Evolutionary conservation across 2,888 invertebrate species (phyloP), one percentile per base, ranked within the genome.

Genomic region (Pinctada fucata): DNA sequence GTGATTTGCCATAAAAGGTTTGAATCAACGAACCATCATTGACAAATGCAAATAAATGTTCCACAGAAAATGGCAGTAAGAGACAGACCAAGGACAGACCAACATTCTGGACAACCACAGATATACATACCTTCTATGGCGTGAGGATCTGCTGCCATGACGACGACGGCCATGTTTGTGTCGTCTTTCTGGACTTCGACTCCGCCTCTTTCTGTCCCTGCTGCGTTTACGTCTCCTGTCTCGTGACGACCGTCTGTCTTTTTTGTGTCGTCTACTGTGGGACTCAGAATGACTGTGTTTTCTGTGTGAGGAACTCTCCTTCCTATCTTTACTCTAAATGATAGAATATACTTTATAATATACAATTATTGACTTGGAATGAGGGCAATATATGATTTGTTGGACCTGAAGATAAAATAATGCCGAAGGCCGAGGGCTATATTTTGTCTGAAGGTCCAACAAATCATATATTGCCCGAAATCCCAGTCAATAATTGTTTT

Each of bases 251-350:
- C 76, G 82, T 63, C 84, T 76, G 13, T 73, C 80, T 50, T 80
- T 82, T 49, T 74, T 77, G 6, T 78, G 74, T 13, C 66, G 76
- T 52, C 83, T 73, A 52, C 86, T 85, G 67, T 82, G 77, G 5
- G 85, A 85, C 13, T 81, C 66, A 13, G 86, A 85, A 5, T 83
- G 78, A 73, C 83, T 82, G 47, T 72, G 79, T 58, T 72, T 74
- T 45, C 72, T 52, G 8, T 58, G 67, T 3, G 72, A 69, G 67
- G 76, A 80, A 64, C 83, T 83, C 67, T 78, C 76, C 70, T 80
- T 81, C 58, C 83, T 78, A 58, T 83, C 50, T 75, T 78, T 50
- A 79, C 76, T 75, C 79, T 78, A 13, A 4, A 72, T 50, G 6
- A 52, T 31, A 52, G 8, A 16, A 48, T 10, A 70, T 2, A 70